Evolutionary conservation across 2,797 vertebrate species (phyloP).

Genomic region (Austrolebias charrua): DNA sequence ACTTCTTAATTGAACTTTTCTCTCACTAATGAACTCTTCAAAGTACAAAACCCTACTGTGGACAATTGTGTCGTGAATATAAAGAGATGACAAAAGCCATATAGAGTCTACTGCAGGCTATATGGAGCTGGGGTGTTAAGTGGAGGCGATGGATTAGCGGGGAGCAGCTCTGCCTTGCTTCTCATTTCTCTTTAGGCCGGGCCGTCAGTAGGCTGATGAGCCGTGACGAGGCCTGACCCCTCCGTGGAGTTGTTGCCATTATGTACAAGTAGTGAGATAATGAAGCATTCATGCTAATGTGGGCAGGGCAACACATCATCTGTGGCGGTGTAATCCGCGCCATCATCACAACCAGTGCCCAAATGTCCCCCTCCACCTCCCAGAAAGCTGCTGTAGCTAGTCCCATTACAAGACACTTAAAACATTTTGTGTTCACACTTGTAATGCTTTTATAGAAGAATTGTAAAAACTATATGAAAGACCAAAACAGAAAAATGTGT

Average conservation of each 20-base stretch:
- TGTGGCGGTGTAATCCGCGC: conserved; percentile 68
- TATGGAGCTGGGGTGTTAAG: conserved; percentile 70
- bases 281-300: conserved; percentile 87
- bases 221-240: conserved; percentile 82
- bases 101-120: conserved; percentile 55
- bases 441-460: neutral
- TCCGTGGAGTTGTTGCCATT: conserved; percentile 83
- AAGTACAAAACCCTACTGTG: conserved; percentile 16
- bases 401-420: conserved; percentile 33
- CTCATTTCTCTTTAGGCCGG: conserved; percentile 78
- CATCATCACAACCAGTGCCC: conserved; percentile 57
- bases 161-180: conserved; percentile 70
- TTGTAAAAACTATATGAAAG: conserved; percentile 11
- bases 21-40: conserved; percentile 22
- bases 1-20: conserved; percentile 5
- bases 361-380: conserved; percentile 30
- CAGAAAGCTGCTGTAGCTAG: conserved; percentile 18
- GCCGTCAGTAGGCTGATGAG: conserved; percentile 85
- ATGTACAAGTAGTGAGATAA: conserved; percentile 86
- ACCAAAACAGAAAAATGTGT: conserved; percentile 1
- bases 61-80: conserved; percentile 35
- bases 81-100: conserved; percentile 58
- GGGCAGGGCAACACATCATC: conserved; percentile 70
- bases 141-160: conserved; percentile 82
- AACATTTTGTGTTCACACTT: conserved; percentile 18